Evolutionary conservation across 2,888 invertebrate genomes (phyloP), one percentile per base, ranked within the genome.

Genomic region (Andricus curvator): DNA sequence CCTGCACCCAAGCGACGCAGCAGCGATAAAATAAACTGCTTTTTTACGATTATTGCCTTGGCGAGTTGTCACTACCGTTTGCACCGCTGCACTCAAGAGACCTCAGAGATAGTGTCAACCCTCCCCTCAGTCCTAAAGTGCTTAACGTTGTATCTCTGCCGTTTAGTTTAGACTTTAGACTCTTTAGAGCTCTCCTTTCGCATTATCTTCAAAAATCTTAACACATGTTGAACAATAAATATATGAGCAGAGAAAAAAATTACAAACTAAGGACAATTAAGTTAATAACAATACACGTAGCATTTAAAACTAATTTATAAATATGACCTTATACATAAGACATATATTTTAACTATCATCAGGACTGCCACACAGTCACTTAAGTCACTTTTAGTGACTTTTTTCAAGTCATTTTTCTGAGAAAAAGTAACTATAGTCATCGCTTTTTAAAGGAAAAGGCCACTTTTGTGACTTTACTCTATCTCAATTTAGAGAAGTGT

Each of bases 31-130:
- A 89, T 88, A 86, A 88, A 89, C 87, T 86, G 85, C 83, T 85
- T 88, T 89, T 91, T 91, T 91, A 91, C 89, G 91, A 90, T 91
- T 91, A 90, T 91, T 90, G 86, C 90, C 86, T 87, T 79, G 81
- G 85, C 87, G 86, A 88, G 86, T 89, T 91, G 90, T 90, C 91
- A 89, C 89, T 86, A 82, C 84, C 85, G 85, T 78, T 66, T 78
- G 78, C 78, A 60, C 44, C 67, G 80, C 67, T 80, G 74, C 80
- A 62, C 80, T 78, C 37, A 37, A 37, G 37, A 37, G 37, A 37
- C 37, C 37, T 37, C 77, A 78, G 77, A 70, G 77, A 80, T 66
- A 77, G 41, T 76, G 79, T 62, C 66, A 60, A 67, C 25, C 60
- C 60, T 74, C 25, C n/a, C 51, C 74, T 60, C 44, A 74, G 29